phyloP scores from a whole-genome alignment of 2,113 vertebrate species.

The Ctenomys sociabilis region DNA sequence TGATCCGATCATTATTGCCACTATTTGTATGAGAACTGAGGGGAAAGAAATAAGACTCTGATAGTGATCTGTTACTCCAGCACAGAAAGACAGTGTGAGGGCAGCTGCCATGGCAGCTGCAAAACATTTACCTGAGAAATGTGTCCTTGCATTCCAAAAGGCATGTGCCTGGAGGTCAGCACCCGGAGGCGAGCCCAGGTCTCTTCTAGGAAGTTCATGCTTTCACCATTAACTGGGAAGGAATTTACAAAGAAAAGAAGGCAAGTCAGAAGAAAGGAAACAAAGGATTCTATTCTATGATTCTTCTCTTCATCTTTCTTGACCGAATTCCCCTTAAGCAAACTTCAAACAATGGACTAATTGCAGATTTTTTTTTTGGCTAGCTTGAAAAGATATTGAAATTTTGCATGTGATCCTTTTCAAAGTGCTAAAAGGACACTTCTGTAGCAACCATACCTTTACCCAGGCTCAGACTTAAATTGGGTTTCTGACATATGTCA shows the following conservation, averaged over 20 bases:
- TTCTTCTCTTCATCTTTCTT: neutral
- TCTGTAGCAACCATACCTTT: no score
- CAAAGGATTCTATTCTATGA: neutral
- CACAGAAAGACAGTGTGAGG: neutral
- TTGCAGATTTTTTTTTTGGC: neutral
- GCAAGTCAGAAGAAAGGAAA: neutral
- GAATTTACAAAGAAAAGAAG: neutral
- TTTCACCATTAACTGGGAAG: conserved; percentile 15
- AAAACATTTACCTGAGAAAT: neutral
- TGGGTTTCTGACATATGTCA: neutral
- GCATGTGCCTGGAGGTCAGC: neutral
- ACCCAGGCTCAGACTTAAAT: neutral
- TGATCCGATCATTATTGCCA: neutral
- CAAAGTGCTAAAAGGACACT: neutral
- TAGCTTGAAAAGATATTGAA: neutral
- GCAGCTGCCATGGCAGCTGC: neutral
- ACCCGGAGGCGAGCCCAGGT: neutral
- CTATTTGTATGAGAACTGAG: neutral
- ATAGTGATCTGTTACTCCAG: neutral
- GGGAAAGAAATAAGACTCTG: neutral
- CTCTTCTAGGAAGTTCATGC: conserved; percentile 53
- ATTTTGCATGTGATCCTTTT: neutral
- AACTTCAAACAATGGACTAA: neutral
- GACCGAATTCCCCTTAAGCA: neutral
- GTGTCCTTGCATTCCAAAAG: neutral